Evolutionary conservation across 1,140 invertebrate genomes (phyloP).

Genomic region (Trichonephila inaurata): DNA sequence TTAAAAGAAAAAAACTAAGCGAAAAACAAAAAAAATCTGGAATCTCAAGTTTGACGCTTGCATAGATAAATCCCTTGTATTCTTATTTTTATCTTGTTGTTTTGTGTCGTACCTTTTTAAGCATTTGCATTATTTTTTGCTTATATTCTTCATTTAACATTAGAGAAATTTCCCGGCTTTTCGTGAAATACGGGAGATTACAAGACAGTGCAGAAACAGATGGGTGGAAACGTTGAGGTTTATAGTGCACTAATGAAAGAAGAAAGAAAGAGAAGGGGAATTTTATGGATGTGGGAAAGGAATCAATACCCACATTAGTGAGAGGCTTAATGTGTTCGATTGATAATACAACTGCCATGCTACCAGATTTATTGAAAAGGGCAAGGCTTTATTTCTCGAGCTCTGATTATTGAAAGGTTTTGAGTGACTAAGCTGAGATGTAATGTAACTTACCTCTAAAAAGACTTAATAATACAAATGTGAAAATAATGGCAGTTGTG

Average conservation of each 20-base stretch:
- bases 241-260: conserved; percentile 44
- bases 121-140: not conserved
- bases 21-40: not conserved
- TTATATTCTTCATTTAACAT: conserved; percentile 35
- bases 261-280: conserved; percentile 3
- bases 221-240: not conserved
- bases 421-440: not conserved
- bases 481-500: not conserved
- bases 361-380: conserved; percentile 42
- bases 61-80: not conserved
- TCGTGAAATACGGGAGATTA: conserved; percentile 52
- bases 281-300: conserved; percentile 48
- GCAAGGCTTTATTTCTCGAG: not conserved
- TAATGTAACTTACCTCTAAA: not conserved
- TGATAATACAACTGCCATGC: conserved; percentile 34
- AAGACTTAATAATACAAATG: not conserved
- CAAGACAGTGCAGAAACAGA: conserved; percentile 47
- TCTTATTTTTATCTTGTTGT: not conserved
- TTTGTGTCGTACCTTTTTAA: conserved; percentile 15
- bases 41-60: conserved; percentile 35
- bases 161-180: conserved; percentile 45
- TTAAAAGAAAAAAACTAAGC: not conserved
- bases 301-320: conserved; percentile 57
- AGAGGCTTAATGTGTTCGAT: conserved; percentile 48
- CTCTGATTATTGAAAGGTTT: not conserved